These are phyloP conservation scores for Choristoneura rosaceana DNA, from an alignment of 2,888 invertebrate genomes.

Conservation along the genomic window DNA sequence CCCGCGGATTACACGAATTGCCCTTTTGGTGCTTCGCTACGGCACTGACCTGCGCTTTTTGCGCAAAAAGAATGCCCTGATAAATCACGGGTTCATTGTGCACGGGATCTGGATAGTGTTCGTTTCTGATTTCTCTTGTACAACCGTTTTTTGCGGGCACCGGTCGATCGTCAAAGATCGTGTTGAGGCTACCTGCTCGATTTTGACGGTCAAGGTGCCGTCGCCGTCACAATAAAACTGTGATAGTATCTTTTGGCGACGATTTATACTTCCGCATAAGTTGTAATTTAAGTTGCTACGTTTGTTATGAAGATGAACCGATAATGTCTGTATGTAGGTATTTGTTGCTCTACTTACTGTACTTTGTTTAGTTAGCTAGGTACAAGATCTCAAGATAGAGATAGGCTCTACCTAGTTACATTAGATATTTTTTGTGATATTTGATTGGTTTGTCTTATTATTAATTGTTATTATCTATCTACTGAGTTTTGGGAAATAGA, in stretches of 20 bases:
- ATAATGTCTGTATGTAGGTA: constrained; percentile 6
- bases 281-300: constrained; percentile 45
- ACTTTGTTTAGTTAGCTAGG: too few species aligned
- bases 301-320: not conserved
- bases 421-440: too few species aligned
- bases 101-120: constrained; percentile 70
- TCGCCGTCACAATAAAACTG: constrained; percentile 74
- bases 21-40: constrained; percentile 82
- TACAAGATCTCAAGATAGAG: too few species aligned
- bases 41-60: constrained; percentile 82
- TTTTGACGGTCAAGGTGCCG: constrained; percentile 81
- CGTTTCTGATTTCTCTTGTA: constrained; percentile 67
- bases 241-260: constrained; percentile 64
- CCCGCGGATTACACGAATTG: constrained; percentile 80
- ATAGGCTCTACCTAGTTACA: too few species aligned
- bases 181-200: constrained; percentile 79
- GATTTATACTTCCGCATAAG: constrained; percentile 65
- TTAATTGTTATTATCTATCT: too few species aligned
- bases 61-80: constrained; percentile 79
- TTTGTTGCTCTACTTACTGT: not conserved
- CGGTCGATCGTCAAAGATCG: constrained; percentile 64
- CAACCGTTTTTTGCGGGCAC: constrained; percentile 68
- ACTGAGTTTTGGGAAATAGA: too few species aligned
- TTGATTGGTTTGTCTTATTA: too few species aligned
- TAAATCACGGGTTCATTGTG: constrained; percentile 82